Evolutionary conservation across 2,888 invertebrate species (phyloP).

Genomic region (Luperina testacea): DNA sequence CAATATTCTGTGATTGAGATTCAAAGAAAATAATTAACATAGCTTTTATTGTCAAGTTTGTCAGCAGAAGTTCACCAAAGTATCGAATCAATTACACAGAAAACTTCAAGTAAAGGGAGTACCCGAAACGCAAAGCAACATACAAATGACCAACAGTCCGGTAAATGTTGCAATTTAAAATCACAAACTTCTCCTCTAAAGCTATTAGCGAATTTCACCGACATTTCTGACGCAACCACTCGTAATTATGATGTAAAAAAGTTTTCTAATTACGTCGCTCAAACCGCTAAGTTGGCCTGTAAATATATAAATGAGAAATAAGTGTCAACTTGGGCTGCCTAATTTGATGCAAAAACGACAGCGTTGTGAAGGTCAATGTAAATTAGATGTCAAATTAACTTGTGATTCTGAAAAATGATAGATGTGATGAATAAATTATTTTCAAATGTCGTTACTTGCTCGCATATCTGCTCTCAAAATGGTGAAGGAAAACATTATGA

Average conservation of each 20-base stretch:
- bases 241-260: constrained; percentile 70
- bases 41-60: not conserved
- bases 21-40: not conserved
- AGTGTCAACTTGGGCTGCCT: constrained; percentile 58
- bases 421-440: constrained; percentile 21
- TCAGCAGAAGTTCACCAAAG: not conserved
- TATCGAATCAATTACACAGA: constrained; percentile 35
- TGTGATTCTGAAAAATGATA: constrained; percentile 6
- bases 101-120: constrained; percentile 17
- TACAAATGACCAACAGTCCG: constrained; percentile 54
- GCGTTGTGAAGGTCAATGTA: constrained; percentile 25
- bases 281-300: constrained; percentile 70
- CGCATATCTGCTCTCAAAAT: not conserved
- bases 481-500: too few relatives aligned
- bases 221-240: constrained; percentile 64
- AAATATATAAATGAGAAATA: constrained; percentile 73
- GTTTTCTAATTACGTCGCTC: constrained; percentile 74
- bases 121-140: constrained; percentile 41
- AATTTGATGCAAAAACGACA: constrained; percentile 56
- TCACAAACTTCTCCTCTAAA: constrained; percentile 64
- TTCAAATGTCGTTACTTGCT: not conserved
- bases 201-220: constrained; percentile 56
- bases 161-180: constrained; percentile 63
- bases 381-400: constrained; percentile 38
- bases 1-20: not conserved